Percentiles rank a stretch among this genome's conserved stretches.
Evolutionary conservation across 1,140 invertebrate species (phyloP).

Genomic region (Stratiolaelaps scimitus): DNA sequence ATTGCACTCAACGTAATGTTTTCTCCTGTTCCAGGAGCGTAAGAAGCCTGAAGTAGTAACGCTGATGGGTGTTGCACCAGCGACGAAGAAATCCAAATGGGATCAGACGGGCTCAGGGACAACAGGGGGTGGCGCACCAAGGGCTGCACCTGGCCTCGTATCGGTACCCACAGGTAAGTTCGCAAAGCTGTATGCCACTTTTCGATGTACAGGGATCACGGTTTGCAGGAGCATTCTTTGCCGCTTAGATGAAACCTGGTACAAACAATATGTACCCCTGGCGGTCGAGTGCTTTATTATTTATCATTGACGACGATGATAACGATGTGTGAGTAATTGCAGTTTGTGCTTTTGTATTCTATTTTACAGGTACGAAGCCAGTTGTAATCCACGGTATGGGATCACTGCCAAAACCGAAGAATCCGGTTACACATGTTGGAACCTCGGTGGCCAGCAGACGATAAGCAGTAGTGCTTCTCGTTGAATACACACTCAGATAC

Average conservation of each 20-base stretch:
- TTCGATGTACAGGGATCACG: neutral
- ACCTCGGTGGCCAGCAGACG: constrained; percentile 13
- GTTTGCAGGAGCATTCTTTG: neutral
- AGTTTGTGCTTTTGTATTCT: neutral
- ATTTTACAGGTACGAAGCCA: constrained; percentile 2
- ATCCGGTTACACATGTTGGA: constrained; percentile 7
- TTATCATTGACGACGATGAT: neutral
- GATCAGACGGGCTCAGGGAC: constrained; percentile 1
- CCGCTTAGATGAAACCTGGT: too few relatives aligned
- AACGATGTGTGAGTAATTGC: neutral
- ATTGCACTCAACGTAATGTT: neutral
- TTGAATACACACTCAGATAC: too few relatives aligned
- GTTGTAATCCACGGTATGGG: constrained; percentile 16
- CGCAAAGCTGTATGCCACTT: neutral
- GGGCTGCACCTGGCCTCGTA: constrained; percentile 1
- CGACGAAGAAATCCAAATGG: constrained; percentile 17
- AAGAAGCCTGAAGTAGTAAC: constrained; percentile 3
- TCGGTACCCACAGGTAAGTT: constrained; percentile 8
- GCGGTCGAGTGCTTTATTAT: neutral
- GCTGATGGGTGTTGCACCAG: neutral
- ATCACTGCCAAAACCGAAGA: constrained; percentile 22
- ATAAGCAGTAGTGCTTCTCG: neutral
- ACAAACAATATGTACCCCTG: too few relatives aligned
- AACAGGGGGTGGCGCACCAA: neutral
- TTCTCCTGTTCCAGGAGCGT: neutral